Evolutionary conservation across 2,888 invertebrate species (phyloP).

Genomic region (Agrilus mali): DNA sequence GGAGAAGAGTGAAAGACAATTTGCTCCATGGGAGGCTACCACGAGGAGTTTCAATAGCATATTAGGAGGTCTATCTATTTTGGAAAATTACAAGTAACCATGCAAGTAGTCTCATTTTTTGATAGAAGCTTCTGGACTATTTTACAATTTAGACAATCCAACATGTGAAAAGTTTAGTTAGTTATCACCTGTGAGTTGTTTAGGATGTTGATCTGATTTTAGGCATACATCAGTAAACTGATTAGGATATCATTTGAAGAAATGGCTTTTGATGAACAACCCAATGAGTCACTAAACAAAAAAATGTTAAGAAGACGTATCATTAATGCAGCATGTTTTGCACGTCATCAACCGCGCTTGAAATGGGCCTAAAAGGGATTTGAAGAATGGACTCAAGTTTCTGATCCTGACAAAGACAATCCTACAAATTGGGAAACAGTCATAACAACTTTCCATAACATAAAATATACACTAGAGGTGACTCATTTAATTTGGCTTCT

Average conservation of each 20-base stretch:
- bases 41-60: constrained; percentile 43
- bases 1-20: constrained; percentile 43
- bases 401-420: constrained; percentile 26
- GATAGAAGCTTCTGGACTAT: not conserved
- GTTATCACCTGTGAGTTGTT: no score
- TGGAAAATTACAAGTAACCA: constrained; percentile 28
- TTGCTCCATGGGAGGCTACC: constrained; percentile 53
- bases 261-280: constrained; percentile 39
- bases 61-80: constrained; percentile 39
- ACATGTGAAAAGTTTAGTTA: no score
- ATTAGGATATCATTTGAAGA: constrained; percentile 34
- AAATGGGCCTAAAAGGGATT: constrained; percentile 39
- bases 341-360: constrained; percentile 42
- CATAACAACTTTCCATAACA: no score
- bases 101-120: constrained; percentile 1
- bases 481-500: no score
- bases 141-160: no score
- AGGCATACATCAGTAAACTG: constrained; percentile 37
- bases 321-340: constrained; percentile 45
- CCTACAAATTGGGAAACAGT: no score
- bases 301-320: constrained; percentile 45
- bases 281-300: constrained; percentile 41
- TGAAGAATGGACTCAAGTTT: constrained; percentile 26
- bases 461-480: no score
- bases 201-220: constrained; percentile 9